Evolutionary conservation across 1,140 invertebrate genomes (phyloP).

Genomic region (Schlechtendalia chinensis): DNA sequence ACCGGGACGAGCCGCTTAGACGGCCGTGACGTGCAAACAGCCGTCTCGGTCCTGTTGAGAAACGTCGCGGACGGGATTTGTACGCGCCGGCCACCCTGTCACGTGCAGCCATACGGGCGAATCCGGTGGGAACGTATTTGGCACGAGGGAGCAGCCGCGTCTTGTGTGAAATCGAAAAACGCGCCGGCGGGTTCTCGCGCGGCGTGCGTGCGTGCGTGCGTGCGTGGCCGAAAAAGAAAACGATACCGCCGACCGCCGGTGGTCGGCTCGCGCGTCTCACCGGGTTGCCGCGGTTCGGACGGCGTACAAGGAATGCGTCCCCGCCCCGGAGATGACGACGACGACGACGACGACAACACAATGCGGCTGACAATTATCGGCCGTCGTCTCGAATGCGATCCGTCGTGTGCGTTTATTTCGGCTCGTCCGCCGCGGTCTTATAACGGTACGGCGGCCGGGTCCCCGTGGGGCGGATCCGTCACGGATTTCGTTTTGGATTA

Average conservation of each 20-base stretch:
- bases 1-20: too few species aligned
- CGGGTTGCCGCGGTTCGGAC: background rate
- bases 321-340: background rate
- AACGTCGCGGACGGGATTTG: background rate
- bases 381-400: background rate
- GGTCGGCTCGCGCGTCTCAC: background rate
- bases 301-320: background rate
- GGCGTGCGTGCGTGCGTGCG: too few species aligned
- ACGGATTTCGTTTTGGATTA: too few species aligned
- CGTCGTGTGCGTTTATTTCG: background rate
- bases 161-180: slow-evolving; percentile 40
- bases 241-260: background rate
- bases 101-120: background rate
- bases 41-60: background rate
- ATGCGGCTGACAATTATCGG: background rate
- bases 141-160: too few species aligned
- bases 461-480: too few species aligned
- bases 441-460: too few species aligned
- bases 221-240: too few species aligned
- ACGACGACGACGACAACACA: too few species aligned
- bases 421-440: background rate
- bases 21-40: too few species aligned
- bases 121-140: slow-evolving; percentile 6
- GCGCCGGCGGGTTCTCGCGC: background rate
- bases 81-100: too few species aligned